Evolutionary conservation across 2,888 invertebrate species (phyloP).

Genomic region (Folsomia candida): DNA sequence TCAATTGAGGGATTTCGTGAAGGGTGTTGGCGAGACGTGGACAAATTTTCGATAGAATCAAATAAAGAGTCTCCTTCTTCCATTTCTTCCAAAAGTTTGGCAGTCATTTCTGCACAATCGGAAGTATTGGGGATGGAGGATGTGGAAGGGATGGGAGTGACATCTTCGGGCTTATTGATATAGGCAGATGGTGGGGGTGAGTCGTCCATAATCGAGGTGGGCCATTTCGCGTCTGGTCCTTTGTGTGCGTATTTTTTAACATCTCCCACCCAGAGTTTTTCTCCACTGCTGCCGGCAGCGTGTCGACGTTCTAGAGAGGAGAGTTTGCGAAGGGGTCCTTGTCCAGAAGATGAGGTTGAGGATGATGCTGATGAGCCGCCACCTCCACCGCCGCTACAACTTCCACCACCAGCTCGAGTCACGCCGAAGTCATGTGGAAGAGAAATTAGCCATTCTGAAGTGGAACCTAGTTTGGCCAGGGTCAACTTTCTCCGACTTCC

Average conservation of each 20-base stretch:
- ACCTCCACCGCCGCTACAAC: neutral
- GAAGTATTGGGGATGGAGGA: neutral
- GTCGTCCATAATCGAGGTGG: slow-evolving; percentile 39
- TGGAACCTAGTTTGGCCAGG: slow-evolving; percentile 50
- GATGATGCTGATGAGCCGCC: slow-evolving; percentile 29
- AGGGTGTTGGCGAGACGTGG: slow-evolving; percentile 33
- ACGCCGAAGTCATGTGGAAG: slow-evolving; percentile 55
- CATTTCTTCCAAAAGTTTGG: slow-evolving; percentile 39
- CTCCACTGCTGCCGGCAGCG: slow-evolving; percentile 27
- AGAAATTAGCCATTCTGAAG: slow-evolving; percentile 54
- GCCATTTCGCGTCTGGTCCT: slow-evolving; percentile 45
- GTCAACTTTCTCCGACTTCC: slow-evolving; percentile 58
- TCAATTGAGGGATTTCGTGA: slow-evolving; percentile 48
- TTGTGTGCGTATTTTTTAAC: slow-evolving; percentile 38
- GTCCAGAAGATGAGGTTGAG: slow-evolving; percentile 6
- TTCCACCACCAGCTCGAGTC: neutral
- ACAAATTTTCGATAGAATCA: slow-evolving; percentile 49
- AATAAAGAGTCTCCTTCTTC: slow-evolving; percentile 49
- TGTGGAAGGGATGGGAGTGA: neutral
- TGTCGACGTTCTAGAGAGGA: slow-evolving; percentile 16
- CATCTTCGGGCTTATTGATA: slow-evolving; percentile 17
- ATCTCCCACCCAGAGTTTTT: slow-evolving; percentile 41
- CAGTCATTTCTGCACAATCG: slow-evolving; percentile 19
- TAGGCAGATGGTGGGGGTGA: slow-evolving; percentile 34
- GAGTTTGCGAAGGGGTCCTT: neutral